phyloP scores from a whole-genome alignment of 2,113 vertebrate genomes.

The Corythornis cristatus region DNA sequence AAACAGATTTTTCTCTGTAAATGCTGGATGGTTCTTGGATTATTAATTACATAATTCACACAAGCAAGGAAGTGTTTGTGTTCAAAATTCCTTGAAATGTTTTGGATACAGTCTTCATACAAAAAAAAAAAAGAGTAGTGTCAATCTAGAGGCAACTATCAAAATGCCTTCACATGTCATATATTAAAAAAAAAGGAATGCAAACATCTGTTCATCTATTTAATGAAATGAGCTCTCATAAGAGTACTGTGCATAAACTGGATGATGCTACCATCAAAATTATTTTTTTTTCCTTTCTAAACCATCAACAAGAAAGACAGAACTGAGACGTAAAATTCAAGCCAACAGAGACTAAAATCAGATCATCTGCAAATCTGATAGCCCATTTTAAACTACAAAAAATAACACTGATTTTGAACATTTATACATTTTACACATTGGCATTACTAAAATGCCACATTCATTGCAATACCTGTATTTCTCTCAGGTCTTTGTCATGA shows the following conservation, averaged over 20 bases:
- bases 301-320: not conserved
- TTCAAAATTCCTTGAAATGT: not conserved
- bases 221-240: not conserved
- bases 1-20: not conserved
- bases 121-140: not conserved
- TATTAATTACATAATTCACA: not conserved
- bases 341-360: not conserved
- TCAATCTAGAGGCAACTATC: not conserved
- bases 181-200: not conserved
- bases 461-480: conserved; percentile 86
- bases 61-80: not conserved
- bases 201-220: not conserved
- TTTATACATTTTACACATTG: not conserved
- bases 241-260: not conserved
- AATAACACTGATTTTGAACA: not conserved
- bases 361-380: not conserved
- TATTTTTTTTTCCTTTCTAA: not conserved
- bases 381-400: not conserved
- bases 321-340: not conserved
- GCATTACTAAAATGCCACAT: not conserved
- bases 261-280: not conserved
- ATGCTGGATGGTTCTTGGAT: not conserved
- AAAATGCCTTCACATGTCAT: not conserved
- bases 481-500: conserved; percentile 96
- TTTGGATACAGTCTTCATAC: not conserved